phyloP scores from a whole-genome alignment of 2,888 invertebrate genomes.

The Agrilus biguttatus region DNA sequence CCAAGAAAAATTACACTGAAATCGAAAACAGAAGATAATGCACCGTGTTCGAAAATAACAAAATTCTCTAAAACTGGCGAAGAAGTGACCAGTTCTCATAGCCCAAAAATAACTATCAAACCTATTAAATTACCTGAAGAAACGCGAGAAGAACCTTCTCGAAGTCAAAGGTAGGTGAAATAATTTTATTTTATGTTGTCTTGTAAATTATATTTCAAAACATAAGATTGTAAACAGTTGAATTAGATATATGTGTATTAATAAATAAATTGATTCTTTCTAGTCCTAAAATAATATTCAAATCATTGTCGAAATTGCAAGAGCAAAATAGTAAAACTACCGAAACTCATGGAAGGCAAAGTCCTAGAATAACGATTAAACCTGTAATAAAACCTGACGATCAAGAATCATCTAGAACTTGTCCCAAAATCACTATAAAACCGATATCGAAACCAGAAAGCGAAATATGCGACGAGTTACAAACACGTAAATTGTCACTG shows the following conservation, averaged over 20 bases:
- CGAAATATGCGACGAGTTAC: neutral
- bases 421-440: slow-evolving; percentile 26
- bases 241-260: no score
- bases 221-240: no score
- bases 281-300: slow-evolving; percentile 24
- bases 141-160: neutral
- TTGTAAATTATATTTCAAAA: no score
- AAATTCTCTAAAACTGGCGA: slow-evolving; percentile 24
- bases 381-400: slow-evolving; percentile 27
- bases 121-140: slow-evolving; percentile 10
- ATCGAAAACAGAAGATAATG: slow-evolving; percentile 2
- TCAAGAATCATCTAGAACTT: slow-evolving; percentile 1
- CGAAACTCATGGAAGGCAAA: slow-evolving; percentile 17
- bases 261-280: no score
- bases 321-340: neutral
- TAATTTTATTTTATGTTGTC: no score
- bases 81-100: slow-evolving; percentile 10
- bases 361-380: slow-evolving; percentile 36
- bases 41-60: slow-evolving; percentile 30
- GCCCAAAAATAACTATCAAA: slow-evolving; percentile 20
- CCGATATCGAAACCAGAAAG: slow-evolving; percentile 16
- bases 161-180: no score
- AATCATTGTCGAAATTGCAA: slow-evolving; percentile 18
- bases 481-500: no score
- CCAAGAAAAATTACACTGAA: neutral